Evolutionary conservation across 2,797 vertebrate genomes (phyloP), one percentile per base, ranked within the genome.

Genomic region (Macrochelys suwanniensis): DNA sequence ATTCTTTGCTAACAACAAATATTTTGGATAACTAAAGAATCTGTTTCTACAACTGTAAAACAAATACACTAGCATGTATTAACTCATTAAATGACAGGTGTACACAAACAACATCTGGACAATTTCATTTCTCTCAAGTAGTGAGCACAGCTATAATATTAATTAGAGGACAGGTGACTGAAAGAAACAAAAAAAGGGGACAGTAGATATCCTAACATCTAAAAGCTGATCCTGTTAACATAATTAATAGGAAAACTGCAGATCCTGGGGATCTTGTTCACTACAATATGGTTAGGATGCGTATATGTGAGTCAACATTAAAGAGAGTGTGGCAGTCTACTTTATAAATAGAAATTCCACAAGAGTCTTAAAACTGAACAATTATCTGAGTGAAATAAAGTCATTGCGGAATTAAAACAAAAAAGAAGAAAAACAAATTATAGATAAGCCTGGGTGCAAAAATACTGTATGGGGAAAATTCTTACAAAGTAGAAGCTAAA

Each of bases 51-150:
- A 86, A 89, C 61, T 85, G 49, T 83, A 81, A 95, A 95, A 94
- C 89, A 96, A 96, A 95, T 96, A 96, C 51, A 53, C 51, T 53
- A 12, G 13, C 8, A 10, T 83, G 50, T 77, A 94, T 96, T 95
- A 92, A 93, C 88, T 96, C 51, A 49, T 92, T 95, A 95, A 83
- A 74, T 94, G 83, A 91, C 94, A 97, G 88, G 95, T 97, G 89
- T 95, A 91, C 9, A 0, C 92, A 97, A 97, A 97, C 95, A 97
- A 95, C 97, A 97, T 96, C 95, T 97, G 96, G 93, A 92, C 68
- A 71, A 56, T 90, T 95, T 91, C 56, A 11, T 92, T 91, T 90
- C 89, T 89, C 84, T 95, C 50, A 82, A 92, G 80, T 88, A 90
- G 12, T 81, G 77, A 97, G 61, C 47, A 68, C 45, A 91, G 56